Conservation (phyloP, 2,113 vertebrate species). For the Neoarius graeffei region DNA sequence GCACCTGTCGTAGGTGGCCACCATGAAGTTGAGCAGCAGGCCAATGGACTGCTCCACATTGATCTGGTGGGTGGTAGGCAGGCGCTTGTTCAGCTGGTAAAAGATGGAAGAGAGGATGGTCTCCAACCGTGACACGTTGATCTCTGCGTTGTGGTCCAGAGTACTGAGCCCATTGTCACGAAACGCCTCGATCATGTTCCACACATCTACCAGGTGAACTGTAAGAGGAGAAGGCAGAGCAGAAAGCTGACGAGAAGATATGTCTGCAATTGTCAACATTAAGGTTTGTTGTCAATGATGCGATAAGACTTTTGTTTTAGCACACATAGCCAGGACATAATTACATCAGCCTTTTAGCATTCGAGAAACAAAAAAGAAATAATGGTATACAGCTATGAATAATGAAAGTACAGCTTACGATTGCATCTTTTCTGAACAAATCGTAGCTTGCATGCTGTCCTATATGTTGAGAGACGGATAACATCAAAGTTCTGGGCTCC, state of each 20-base stretch:
- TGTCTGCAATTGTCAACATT: background rate
- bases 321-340: background rate
- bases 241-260: background rate
- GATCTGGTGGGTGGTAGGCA: constrained; percentile 97
- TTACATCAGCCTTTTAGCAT: background rate
- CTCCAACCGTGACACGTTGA: constrained; percentile 96
- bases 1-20: constrained; percentile 94
- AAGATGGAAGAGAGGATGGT: constrained; percentile 97
- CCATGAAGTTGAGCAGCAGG: constrained; percentile 96
- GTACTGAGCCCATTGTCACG: constrained; percentile 96
- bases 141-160: constrained; percentile 86
- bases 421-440: constrained; percentile 97
- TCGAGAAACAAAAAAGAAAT: background rate
- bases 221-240: constrained; percentile 14
- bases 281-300: background rate
- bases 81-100: constrained; percentile 96
- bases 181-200: constrained; percentile 99
- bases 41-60: constrained; percentile 96
- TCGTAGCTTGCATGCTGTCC: constrained; percentile 94
- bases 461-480: constrained; percentile 93
- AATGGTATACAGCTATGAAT: background rate
- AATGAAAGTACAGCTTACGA: constrained; percentile 77
- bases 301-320: background rate
- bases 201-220: constrained; percentile 98
- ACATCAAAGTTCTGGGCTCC: constrained; percentile 98